Evolutionary conservation across 2,113 vertebrate genomes (phyloP).

Genomic region (Corythoichthys haematopterus): DNA sequence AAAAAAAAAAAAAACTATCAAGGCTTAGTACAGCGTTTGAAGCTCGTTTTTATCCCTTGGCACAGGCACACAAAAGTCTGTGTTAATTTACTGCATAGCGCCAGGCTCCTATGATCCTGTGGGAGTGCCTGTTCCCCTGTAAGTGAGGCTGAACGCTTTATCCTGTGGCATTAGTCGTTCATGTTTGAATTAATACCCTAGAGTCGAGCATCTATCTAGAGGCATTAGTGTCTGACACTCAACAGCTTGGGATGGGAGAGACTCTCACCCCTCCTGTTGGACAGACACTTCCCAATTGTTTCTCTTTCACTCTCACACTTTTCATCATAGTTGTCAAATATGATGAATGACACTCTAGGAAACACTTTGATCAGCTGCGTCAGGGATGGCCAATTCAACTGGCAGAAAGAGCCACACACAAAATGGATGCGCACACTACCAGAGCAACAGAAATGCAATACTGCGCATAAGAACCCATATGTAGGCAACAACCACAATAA

Average conservation of each 20-base stretch:
- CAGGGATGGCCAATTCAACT: background rate
- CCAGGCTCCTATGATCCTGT: conserved; percentile 54
- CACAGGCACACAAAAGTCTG: conserved; percentile 35
- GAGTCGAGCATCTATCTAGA: conserved; percentile 60
- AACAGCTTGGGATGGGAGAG: conserved; percentile 45
- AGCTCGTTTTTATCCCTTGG: conserved; percentile 41
- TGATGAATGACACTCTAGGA: background rate
- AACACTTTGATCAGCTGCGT: background rate
- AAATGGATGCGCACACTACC: background rate
- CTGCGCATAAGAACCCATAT: background rate
- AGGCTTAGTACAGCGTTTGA: conserved; percentile 19
- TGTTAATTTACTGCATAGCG: conserved; percentile 60
- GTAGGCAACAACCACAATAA: background rate
- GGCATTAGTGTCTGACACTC: conserved; percentile 67
- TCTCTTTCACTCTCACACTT: conserved; percentile 32
- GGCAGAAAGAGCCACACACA: background rate
- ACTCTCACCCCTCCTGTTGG: conserved; percentile 30
- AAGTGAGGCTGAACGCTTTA: conserved; percentile 67
- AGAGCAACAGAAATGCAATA: background rate
- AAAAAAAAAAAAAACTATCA: conserved; percentile 10
- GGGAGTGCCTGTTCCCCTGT: conserved; percentile 59
- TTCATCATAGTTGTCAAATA: conserved; percentile 34
- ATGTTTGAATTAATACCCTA: conserved; percentile 72
- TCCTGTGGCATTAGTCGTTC: conserved; percentile 65
- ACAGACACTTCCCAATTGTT: conserved; percentile 15